Evolutionary conservation across 2,113 vertebrate species (phyloP), one percentile per base, ranked within the genome.

Genomic region (Gymnogyps californianus): DNA sequence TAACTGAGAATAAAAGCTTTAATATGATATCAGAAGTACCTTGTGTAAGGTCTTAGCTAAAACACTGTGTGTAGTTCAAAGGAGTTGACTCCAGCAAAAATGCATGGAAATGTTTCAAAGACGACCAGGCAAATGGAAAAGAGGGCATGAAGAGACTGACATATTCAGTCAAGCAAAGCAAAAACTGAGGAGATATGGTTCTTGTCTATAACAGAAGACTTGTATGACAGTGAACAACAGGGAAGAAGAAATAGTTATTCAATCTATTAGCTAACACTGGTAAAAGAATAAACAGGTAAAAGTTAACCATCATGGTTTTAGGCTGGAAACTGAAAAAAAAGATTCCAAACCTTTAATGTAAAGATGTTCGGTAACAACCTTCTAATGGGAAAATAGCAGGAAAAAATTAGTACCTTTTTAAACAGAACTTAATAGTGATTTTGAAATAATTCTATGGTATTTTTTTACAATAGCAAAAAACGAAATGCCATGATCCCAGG

Each of bases 321-420:
- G n/a, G 14, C 4, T 57, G 5, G 25, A 90, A 78, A 74, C 32
- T 25, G n/a, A 54, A n/a, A 36, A 51, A 25, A 17, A 24, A 44
- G 1, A 10, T 3, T 65, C 10, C 6, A 55, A 64, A 24, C 0
- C 1, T 24, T 59, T 31, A 36, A 32, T 5, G 2, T 25, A 46
- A 67, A 54, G 5, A 2, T 58, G 46, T 90, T 71, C 25, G 58
- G 9, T 32, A n/a, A 18, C 6, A 75, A 42, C 1, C 4, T 72
- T 67, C 16, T 51, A 29, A 59, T 29, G 28, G 6, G 2, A 54
- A 87, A 83, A 42, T 4, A 76, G 11, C 51, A 57, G 31, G 15
- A 10, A 28, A 74, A 75, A 40, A 42, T 10, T 29, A 51, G 3
- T 32, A 10, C 7, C 0, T 34, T 83, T 76, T 79, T 20, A 51